Base-by-base conservation (phyloP, 2,888 invertebrate genomes). In the Tromatobia lineatoria region DNA sequence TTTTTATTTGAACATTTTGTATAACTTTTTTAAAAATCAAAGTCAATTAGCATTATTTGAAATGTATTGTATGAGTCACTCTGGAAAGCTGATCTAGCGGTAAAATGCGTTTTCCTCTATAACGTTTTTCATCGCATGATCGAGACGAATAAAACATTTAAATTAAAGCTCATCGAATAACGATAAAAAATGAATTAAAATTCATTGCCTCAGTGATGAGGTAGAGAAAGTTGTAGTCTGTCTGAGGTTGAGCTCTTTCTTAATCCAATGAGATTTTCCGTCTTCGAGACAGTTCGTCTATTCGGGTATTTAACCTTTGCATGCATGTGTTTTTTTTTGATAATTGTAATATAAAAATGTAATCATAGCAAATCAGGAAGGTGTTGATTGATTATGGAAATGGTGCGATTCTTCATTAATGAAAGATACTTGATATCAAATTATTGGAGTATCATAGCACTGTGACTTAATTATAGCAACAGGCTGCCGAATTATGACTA, bases 401-500 rank as follows among this genome's bases (percentile, higher is more conserved):
- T 18, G 10, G 18, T 3, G 1, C 18, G 20, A 38, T 11, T 64
- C 20, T 20, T 18, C 4, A 20, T 64, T 38, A 1, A 64, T 64
- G 10, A 38, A 38, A 64, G 42, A 38, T 18, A 61, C 10, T 42
- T 18, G 3, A 38, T 38, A 64, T 42, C 25, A 18, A 42, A n/a
- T 64, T 64, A 64, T 64, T 38, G 3, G 11, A 20, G 34, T 15
- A 15, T 34, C n/a, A 29, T 4, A 29, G 8, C 42, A n/a, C 20
- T 38, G 61, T 11, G 61, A 38, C 42, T 64, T 42, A 64, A 64
- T 64, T 57, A 45, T 71, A 23, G 67, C 76, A 80, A 80, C 80
- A 74, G 67, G 67, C 78, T 69, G 54, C n/a, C 38, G 18, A 64
- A 38, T 64, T 64, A 54, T 20, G 54, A 7, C 20, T 18, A 54